Evolutionary conservation across 2,113 vertebrate genomes (phyloP).

Genomic region (Anser cygnoides): DNA sequence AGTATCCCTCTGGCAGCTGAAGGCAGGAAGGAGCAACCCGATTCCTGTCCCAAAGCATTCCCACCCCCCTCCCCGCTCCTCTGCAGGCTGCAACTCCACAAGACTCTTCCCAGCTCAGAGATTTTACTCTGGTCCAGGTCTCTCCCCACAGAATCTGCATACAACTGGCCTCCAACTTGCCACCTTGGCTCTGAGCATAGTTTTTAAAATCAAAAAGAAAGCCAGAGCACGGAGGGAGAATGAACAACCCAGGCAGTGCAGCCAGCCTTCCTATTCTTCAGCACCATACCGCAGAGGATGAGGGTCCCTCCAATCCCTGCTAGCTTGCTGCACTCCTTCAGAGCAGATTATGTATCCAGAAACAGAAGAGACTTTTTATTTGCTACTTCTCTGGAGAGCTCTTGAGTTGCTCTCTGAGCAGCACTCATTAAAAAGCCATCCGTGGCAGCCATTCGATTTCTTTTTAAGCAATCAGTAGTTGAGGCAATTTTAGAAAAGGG

Average conservation of each 20-base stretch:
- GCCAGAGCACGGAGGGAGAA: background rate
- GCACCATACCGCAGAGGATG: rapidly evolving
- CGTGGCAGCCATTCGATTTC: background rate
- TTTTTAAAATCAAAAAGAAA: background rate
- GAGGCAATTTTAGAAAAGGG: background rate
- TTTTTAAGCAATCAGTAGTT: background rate
- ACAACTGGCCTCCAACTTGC: background rate
- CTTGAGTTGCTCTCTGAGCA: background rate
- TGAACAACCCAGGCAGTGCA: background rate
- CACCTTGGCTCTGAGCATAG: background rate
- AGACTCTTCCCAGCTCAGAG: background rate
- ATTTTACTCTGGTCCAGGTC: background rate
- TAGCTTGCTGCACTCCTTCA: background rate
- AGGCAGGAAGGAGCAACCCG: background rate
- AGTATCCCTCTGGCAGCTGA: background rate
- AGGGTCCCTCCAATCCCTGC: background rate
- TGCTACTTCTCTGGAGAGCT: slow-evolving; percentile 32
- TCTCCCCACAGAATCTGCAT: background rate
- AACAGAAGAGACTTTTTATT: slow-evolving; percentile 8
- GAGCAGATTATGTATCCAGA: background rate
- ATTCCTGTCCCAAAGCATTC: background rate
- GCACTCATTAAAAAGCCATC: background rate
- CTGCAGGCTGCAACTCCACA: background rate
- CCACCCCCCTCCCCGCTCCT: too few species aligned
- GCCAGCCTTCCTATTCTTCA: background rate